Base-by-base conservation (phyloP, 37 sponge, comb jelly and placozoan species). In the Cliona cf. orientalis region DNA sequence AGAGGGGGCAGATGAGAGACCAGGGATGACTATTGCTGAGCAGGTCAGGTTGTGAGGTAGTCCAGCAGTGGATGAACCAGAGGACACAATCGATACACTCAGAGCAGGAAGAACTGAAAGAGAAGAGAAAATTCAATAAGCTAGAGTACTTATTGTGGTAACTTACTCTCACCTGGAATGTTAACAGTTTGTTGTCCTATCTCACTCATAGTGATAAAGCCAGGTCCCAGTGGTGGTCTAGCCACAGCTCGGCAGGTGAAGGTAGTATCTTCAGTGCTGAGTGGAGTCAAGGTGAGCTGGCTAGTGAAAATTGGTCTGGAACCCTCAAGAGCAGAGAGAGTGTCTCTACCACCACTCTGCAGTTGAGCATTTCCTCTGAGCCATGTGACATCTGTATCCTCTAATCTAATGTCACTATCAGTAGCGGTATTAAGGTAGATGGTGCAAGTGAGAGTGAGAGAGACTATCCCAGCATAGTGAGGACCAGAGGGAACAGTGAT, bases 1-100 rank as follows among this genome's bases (percentile, higher is more conserved):
- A n/a, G 23, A 6, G 23, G 63, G 63, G 25, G 6, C 29, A n/a
- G 63, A 9, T 22, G 23, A 9, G 26, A 25, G 12, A 22, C 29
- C 23, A 14, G 29, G 29, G 7, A 22, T 61, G 23, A 61, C n/a
- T n/a, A n/a, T 28, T n/a, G 63, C 63, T n/a, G 63, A 61, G 63
- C 63, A 61, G 12, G 63, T 61, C 26, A 61, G 6, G 63, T 61
- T 61, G 23, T 25, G 29, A 6, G 6, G 6, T 6, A 25, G 26
- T n/a, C 63, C 63, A 61, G 63, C 63, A 61, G 63, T 61, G 29
- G 63, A 6, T 28, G 23, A 9, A 61, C 63, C 23, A 26, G 63
- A n/a, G 7, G 63, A 7, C 23, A 28, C 7, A 22, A 61, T 61
- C 6, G 26, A 25, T n/a, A n/a, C n/a, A n/a, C n/a, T n/a, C n/a